Base-by-base conservation (phyloP, 2,888 invertebrate genomes). In the Caenorhabditis auriculariae region DNA sequence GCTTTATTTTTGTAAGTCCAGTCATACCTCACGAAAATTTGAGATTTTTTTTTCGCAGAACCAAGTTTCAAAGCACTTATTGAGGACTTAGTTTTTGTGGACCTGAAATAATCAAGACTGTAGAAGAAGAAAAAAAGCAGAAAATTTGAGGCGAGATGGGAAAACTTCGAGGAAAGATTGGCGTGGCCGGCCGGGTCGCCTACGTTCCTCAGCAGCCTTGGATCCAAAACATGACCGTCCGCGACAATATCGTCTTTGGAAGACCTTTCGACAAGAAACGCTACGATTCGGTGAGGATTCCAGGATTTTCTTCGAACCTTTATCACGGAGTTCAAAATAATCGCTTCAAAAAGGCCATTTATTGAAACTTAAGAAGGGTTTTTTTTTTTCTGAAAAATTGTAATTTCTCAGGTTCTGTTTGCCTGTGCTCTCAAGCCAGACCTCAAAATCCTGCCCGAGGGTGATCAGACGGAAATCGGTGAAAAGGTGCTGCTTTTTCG, bases 381-480 rank as follows among this genome's bases (percentile, higher is more conserved):
- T 41, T 9, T 12, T 4, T 17, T 9, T 46, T 27, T 9, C 7
- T 27, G 35, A 9, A 32, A 32, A 41, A 24, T 44, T 32, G 1
- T 7, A 12, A 1, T 9, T 21, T 24, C 53, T 68, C 86, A 87
- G 54, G 88, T 93, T 0, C 87, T 98, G 37, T 89, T 90, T 62
- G 90, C 91, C 0, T 96, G 95, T 83, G 94, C 94, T 2, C 85
- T 98, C 52, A 88, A 87, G 72, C 88, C 91, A 0, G 96, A 98
- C 85, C 88, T 98, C 72, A 90, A 91, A 45, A 92, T 95, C 84
- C 84, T 98, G 37, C 82, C 84, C 4, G 93, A 89, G n/a, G 93
- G 95, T 0, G 96, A 98, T 85, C 87, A 88, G 81, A 98, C 96
- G 0, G 96, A 98, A 86, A 96, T 98, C 71, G 98, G 98, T 60